Percentiles rank a stretch among this genome's conserved stretches.
These are phyloP conservation scores for Autographa pulchrina DNA, from an alignment of 2,888 invertebrate genomes.

Conservation along the genomic window DNA sequence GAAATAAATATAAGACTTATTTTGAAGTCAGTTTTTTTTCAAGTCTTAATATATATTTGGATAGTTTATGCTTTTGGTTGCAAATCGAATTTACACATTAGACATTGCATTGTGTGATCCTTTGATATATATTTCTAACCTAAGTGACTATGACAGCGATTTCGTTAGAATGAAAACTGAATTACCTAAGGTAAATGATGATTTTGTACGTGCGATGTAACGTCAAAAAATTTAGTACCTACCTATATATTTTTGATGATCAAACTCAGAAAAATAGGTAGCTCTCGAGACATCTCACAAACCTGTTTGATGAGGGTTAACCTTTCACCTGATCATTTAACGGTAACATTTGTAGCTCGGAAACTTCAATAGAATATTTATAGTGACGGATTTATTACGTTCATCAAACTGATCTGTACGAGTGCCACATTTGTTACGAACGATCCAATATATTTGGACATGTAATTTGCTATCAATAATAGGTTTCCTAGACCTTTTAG, in stretches of 20 bases:
- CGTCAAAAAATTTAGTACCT: no score
- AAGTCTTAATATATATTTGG: no score
- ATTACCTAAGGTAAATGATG: no score
- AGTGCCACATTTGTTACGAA: not conserved
- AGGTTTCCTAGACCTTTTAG: not conserved
- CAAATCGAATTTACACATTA: no score
- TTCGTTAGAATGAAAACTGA: no score
- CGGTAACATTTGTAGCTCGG: not conserved
- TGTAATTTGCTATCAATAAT: conserved; percentile 1
- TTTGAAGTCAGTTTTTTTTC: no score
- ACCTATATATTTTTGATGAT: not conserved
- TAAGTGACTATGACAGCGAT: no score
- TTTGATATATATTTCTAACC: no score
- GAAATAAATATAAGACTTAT: no score
- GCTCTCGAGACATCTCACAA: conserved; percentile 18
- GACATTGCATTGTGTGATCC: no score
- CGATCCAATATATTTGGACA: not conserved
- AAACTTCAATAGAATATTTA: not conserved
- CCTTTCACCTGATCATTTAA: conserved; percentile 19
- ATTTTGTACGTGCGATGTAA: no score
- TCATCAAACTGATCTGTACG: not conserved
- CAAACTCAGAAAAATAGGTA: conserved; percentile 15
- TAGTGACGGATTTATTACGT: not conserved
- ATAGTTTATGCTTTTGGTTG: no score
- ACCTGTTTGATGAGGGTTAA: conserved; percentile 40